Evolutionary conservation across 2,888 invertebrate species (phyloP).

Genomic region (Calliopum simillimum): DNA sequence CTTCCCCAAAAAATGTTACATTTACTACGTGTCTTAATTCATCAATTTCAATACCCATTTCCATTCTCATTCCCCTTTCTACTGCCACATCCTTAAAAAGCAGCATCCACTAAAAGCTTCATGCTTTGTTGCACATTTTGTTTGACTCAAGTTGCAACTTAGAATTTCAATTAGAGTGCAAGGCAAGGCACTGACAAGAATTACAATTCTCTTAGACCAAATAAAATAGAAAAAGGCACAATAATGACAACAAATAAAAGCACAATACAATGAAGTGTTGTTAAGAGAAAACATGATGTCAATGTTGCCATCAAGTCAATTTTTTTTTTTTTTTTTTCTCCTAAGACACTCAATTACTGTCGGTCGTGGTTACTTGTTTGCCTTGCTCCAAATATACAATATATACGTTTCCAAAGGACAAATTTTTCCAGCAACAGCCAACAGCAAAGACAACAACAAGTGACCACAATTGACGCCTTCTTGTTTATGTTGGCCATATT

Average conservation of each 20-base stretch:
- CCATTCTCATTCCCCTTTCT: no score
- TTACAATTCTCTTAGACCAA: slow-evolving; percentile 3
- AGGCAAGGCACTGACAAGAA: slow-evolving; percentile 18
- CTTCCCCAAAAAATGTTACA: no score
- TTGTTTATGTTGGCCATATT: slow-evolving; percentile 10
- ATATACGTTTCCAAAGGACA: not conserved
- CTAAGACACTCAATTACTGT: not conserved
- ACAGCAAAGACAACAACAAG: not conserved
- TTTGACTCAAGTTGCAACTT: not conserved
- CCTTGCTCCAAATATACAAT: not conserved
- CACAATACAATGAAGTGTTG: slow-evolving; percentile 18
- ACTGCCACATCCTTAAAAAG: no score
- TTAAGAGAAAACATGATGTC: slow-evolving; percentile 12
- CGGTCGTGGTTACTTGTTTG: not conserved
- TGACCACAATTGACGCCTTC: slow-evolving; percentile 23
- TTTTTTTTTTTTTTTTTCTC: slow-evolving; percentile 9
- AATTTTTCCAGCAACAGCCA: no score
- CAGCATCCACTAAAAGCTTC: no score
- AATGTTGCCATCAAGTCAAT: slow-evolving; percentile 18
- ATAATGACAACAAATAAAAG: slow-evolving; percentile 1
- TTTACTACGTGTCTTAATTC: no score
- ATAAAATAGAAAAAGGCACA: slow-evolving; percentile 30
- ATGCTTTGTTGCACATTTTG: slow-evolving; percentile 4
- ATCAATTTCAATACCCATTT: no score
- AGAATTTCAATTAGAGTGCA: slow-evolving; percentile 29